Percentiles rank a stretch among this genome's conserved stretches.
Conservation (phyloP, 1,140 invertebrate species). For the Cyphomyrmex costatus region DNA sequence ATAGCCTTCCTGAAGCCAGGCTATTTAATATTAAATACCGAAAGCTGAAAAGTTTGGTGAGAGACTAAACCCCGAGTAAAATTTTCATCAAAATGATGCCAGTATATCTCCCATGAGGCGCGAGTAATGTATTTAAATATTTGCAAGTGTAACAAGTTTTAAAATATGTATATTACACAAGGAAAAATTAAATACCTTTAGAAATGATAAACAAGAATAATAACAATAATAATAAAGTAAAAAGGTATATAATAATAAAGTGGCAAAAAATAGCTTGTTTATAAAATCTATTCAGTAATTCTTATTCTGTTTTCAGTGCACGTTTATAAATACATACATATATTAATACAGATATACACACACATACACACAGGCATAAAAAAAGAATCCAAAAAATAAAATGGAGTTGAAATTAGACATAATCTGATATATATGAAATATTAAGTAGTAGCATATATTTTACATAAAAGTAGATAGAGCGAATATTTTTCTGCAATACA, state of each 20-base stretch:
- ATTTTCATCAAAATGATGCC: slow-evolving; percentile 18
- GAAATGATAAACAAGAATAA: neutral
- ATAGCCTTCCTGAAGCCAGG: neutral
- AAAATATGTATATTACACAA: neutral
- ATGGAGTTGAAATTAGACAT: neutral
- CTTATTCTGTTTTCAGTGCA: neutral
- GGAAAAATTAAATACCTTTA: neutral
- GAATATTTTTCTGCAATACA: neutral
- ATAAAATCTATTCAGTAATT: neutral
- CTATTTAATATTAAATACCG: slow-evolving; percentile 29
- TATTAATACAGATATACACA: no score
- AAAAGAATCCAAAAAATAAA: neutral
- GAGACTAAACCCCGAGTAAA: neutral
- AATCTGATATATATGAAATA: neutral
- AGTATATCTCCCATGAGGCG: neutral
- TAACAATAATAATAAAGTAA: neutral
- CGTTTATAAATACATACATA: neutral
- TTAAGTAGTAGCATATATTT: neutral
- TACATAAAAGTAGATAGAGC: neutral
- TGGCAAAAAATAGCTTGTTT: neutral
- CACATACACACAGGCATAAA: no score
- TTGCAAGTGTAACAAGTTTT: neutral
- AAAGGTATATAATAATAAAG: neutral
- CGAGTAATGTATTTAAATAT: neutral
- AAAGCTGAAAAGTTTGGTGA: slow-evolving; percentile 12